Conservation (phyloP, 2,888 invertebrate genomes). For the Clepsis dumicolana region DNA sequence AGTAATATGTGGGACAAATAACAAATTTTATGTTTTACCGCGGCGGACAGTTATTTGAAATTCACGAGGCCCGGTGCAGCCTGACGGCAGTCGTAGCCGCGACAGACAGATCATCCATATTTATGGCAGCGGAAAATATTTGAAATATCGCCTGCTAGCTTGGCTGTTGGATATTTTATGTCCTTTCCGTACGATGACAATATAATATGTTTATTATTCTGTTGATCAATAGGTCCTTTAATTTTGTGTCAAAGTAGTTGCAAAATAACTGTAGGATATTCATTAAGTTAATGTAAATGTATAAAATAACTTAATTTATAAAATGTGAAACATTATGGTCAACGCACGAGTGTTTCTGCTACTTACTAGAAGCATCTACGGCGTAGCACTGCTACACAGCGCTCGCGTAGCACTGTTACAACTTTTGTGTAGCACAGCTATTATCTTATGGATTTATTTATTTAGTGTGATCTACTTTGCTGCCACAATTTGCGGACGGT, state of each 20-base stretch:
- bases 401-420: constrained; percentile 18
- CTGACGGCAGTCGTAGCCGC: background rate
- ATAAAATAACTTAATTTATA: too few relatives aligned
- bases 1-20: constrained; percentile 11
- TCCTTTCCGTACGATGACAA: background rate
- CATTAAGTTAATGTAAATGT: too few relatives aligned
- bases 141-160: constrained; percentile 14
- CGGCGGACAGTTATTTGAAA: constrained; percentile 57
- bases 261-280: too few relatives aligned
- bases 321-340: too few relatives aligned
- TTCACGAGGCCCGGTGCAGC: constrained; percentile 57
- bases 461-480: background rate
- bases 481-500: too few relatives aligned
- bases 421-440: constrained; percentile 8
- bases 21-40: constrained; percentile 49
- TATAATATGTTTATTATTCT: background rate
- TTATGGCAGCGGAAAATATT: constrained; percentile 18
- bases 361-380: background rate
- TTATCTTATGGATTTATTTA: background rate
- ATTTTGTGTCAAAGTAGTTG: too few relatives aligned
- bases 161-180: constrained; percentile 4
- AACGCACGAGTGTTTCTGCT: too few relatives aligned
- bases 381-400: constrained; percentile 20
- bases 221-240: too few relatives aligned
- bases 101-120: constrained; percentile 18